These are phyloP conservation scores for Drosophila macrospina DNA, from an alignment of 2,888 invertebrate genomes.

Conservation along the genomic window DNA sequence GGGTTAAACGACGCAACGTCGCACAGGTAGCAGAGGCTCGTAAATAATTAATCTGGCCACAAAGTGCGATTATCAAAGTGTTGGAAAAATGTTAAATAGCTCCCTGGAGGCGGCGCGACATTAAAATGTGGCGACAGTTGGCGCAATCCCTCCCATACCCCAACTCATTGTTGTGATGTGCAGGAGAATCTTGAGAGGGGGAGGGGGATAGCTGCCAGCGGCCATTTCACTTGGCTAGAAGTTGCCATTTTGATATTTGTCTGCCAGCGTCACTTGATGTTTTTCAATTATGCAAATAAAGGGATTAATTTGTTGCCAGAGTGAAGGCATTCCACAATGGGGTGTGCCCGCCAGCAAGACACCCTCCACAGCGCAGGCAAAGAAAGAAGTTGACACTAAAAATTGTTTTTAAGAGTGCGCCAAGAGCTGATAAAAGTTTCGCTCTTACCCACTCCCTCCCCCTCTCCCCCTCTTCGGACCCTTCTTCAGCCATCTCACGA, in stretches of 20 bases:
- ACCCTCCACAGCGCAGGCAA: not conserved
- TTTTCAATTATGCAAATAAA: constrained; percentile 83
- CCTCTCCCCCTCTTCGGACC: too few species aligned
- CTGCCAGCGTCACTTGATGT: constrained; percentile 71
- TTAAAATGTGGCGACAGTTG: constrained; percentile 76
- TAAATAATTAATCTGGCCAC: constrained; percentile 81
- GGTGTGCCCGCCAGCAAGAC: constrained; percentile 3
- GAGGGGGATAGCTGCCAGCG: constrained; percentile 34
- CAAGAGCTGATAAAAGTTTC: constrained; percentile 65
- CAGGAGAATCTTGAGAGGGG: too few species aligned
- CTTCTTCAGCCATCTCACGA: too few species aligned
- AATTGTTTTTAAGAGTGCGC: constrained; percentile 75
- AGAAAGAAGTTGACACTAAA: constrained; percentile 33
- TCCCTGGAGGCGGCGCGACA: constrained; percentile 66
- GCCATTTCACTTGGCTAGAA: constrained; percentile 49
- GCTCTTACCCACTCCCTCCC: not conserved
- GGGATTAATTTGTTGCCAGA: constrained; percentile 78
- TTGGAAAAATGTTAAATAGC: constrained; percentile 81
- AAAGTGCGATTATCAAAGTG: constrained; percentile 81
- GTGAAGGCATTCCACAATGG: constrained; percentile 19
- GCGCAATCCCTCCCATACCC: constrained; percentile 11
- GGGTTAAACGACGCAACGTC: constrained; percentile 66
- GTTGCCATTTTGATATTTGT: constrained; percentile 68
- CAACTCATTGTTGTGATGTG: constrained; percentile 3
- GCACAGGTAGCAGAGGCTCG: constrained; percentile 66